Evolutionary conservation across 1,140 invertebrate species (phyloP).

Genomic region (Aphidius gifuensis): DNA sequence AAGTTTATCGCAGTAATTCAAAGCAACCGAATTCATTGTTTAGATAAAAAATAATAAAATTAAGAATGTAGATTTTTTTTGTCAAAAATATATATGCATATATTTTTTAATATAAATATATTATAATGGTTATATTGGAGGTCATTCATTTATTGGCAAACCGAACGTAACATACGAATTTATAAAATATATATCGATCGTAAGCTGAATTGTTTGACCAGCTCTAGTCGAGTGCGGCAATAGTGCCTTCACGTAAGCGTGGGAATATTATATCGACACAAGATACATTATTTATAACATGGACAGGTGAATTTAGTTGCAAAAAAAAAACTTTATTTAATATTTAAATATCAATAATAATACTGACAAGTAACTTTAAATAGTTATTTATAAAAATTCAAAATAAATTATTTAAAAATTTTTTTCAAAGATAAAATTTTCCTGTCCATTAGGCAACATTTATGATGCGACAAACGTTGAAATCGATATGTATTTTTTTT

Average conservation of each 20-base stretch:
- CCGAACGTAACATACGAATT: conserved; percentile 22
- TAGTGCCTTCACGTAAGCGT: conserved; percentile 58
- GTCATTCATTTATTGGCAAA: conserved; percentile 20
- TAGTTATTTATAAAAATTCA: conserved; percentile 7
- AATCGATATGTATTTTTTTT: conserved; percentile 9
- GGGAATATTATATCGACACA: conserved; percentile 57
- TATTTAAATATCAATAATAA: conserved; percentile 10
- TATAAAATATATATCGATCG: conserved; percentile 37
- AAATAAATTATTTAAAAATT: conserved; percentile 5
- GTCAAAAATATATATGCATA: not conserved
- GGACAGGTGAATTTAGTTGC: conserved; percentile 13
- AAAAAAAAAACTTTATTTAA: conserved; percentile 38
- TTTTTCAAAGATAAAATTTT: conserved; percentile 27
- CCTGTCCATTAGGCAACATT: conserved; percentile 38
- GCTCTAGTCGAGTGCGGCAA: conserved; percentile 53
- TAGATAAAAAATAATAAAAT: not conserved
- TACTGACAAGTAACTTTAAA: conserved; percentile 1
- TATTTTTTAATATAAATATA: not conserved
- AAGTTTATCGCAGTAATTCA: too few relatives aligned
- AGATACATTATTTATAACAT: conserved; percentile 44
- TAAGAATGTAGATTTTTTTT: not conserved
- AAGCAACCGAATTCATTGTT: not conserved
- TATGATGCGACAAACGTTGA: conserved; percentile 15
- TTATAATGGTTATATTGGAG: conserved; percentile 15
- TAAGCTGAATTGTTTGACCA: conserved; percentile 50